A percentile compares a stretch with the other conserved stretches of the same genome.
Evolutionary conservation across 1,140 invertebrate genomes (phyloP).

Genomic region (Parapsyche elsis): DNA sequence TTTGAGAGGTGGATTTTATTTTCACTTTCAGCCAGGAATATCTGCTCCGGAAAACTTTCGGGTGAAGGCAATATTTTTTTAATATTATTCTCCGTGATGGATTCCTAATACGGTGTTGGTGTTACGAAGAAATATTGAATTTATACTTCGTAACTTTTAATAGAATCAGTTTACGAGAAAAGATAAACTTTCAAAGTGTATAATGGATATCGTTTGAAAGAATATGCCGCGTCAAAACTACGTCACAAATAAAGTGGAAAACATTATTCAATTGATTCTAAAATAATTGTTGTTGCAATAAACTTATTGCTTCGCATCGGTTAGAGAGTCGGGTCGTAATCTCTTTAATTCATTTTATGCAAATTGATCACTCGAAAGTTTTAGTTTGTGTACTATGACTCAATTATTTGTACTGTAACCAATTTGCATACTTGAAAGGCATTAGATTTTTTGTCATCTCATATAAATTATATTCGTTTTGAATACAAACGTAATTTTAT

Average conservation of each 20-base stretch:
- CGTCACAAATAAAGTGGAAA: not conserved
- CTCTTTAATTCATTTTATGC: too few relatives aligned
- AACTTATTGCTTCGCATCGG: too few relatives aligned
- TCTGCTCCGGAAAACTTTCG: not conserved
- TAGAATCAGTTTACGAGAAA: constrained; percentile 26
- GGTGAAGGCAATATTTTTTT: constrained; percentile 9
- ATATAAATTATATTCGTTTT: too few relatives aligned
- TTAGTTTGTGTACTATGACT: too few relatives aligned
- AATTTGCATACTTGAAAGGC: too few relatives aligned
- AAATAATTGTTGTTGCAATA: not conserved
- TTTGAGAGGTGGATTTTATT: too few relatives aligned
- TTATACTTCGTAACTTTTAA: constrained; percentile 22
- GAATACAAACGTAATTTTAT: too few relatives aligned
- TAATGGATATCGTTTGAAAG: constrained; percentile 17
- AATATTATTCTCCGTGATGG: constrained; percentile 25
- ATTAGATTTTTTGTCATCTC: too few relatives aligned
- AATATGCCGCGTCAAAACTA: not conserved
- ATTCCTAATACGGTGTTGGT: constrained; percentile 11
- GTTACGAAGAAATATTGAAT: constrained; percentile 16
- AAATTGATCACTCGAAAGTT: too few relatives aligned
- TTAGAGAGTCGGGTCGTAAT: too few relatives aligned
- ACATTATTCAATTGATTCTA: not conserved
- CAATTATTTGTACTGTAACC: too few relatives aligned
- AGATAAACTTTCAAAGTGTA: constrained; percentile 29
- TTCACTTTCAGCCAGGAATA: too few relatives aligned